Conservation (phyloP, 2,888 invertebrate genomes). For the Lutraria lutraria region DNA sequence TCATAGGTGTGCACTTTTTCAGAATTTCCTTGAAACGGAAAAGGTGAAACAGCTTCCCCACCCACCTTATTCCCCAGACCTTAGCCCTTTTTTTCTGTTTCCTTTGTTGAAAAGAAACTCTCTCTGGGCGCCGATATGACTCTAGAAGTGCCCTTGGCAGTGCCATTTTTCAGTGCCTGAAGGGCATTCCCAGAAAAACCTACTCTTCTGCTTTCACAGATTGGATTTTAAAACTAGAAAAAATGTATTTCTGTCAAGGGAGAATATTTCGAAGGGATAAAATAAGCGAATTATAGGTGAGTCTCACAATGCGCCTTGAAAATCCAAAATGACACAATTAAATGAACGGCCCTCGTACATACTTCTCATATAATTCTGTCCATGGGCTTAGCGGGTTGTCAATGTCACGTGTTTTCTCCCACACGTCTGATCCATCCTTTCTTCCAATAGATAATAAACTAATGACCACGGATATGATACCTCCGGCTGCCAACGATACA, state of each 20-base stretch:
- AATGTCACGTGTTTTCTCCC: slow-evolving; percentile 87
- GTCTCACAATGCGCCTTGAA: too few relatives aligned
- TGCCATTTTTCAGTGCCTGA: background rate
- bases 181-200: background rate
- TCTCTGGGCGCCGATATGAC: background rate
- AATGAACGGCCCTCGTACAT: slow-evolving; percentile 28
- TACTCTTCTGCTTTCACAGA: background rate
- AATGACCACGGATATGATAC: slow-evolving; percentile 81
- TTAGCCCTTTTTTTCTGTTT: background rate
- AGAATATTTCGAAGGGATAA: background rate
- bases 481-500: slow-evolving; percentile 83
- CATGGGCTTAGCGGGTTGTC: slow-evolving; percentile 87
- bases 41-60: background rate
- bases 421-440: slow-evolving; percentile 77
- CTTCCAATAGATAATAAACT: slow-evolving; percentile 75
- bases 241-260: background rate
- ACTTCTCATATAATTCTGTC: slow-evolving; percentile 86
- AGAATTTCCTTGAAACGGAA: background rate
- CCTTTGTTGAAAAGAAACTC: background rate
- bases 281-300: background rate
- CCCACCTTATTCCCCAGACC: background rate
- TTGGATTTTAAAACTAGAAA: background rate
- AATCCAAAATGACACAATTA: background rate
- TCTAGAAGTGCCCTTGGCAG: background rate
- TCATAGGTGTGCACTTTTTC: background rate